Evolutionary conservation across 2,113 vertebrate genomes (phyloP).

Genomic region (Gobius niger): DNA sequence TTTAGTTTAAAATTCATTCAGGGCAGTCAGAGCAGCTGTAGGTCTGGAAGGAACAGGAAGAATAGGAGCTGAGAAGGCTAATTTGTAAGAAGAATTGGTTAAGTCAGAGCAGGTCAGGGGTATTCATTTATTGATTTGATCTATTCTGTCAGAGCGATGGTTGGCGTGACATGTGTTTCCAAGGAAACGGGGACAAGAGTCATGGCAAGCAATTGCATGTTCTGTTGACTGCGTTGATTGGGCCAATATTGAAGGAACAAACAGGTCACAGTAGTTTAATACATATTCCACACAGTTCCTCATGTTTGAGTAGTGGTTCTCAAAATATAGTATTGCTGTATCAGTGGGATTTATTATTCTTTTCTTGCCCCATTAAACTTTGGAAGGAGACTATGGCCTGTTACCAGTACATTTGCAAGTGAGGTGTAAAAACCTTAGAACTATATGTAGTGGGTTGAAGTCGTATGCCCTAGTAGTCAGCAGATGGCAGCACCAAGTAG

Average conservation of each 20-base stretch:
- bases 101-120: slow-evolving; percentile 8
- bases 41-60: neutral
- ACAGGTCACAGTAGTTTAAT: neutral
- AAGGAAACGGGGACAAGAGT: slow-evolving; percentile 53
- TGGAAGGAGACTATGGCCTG: no score
- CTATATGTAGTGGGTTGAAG: no score
- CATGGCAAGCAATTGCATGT: slow-evolving; percentile 16
- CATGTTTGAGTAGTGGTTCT: no score
- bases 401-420: no score
- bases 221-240: neutral
- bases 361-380: no score
- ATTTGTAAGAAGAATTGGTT: neutral
- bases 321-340: no score
- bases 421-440: no score
- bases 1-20: neutral
- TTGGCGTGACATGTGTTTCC: slow-evolving; percentile 20
- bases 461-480: no score
- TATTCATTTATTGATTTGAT: slow-evolving; percentile 24
- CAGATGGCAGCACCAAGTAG: no score
- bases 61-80: neutral
- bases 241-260: neutral
- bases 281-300: no score
- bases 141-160: slow-evolving; percentile 2
- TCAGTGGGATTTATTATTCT: no score
- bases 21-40: neutral